Evolutionary conservation across 2,888 invertebrate genomes (phyloP).

Genomic region (Ormyrus nitidulus): DNA sequence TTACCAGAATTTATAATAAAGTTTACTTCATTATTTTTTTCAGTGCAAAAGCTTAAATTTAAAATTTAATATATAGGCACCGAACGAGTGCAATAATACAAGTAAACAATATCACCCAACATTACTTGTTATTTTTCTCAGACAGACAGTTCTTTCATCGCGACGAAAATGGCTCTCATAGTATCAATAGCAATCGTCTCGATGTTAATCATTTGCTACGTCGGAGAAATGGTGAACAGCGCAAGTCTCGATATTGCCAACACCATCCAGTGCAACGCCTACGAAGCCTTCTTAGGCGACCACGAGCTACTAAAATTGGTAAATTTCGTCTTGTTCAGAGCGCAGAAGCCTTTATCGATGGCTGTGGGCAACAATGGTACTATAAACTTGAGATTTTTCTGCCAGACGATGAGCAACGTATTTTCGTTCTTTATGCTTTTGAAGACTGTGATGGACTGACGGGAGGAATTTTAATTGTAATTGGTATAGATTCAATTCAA

Average conservation of each 20-base stretch:
- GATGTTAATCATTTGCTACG: slow-evolving; percentile 1
- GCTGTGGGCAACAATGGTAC: not conserved
- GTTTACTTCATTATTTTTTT: too few relatives aligned
- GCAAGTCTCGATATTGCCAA: not conserved
- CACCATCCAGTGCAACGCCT: not conserved
- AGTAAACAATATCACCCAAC: too few relatives aligned
- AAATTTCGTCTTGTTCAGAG: not conserved
- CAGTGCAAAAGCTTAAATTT: too few relatives aligned
- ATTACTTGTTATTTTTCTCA: not conserved
- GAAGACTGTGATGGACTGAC: slow-evolving; percentile 2
- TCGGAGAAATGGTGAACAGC: slow-evolving; percentile 8
- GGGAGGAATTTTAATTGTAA: too few relatives aligned
- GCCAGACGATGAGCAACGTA: slow-evolving; percentile 13
- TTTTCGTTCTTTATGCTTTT: slow-evolving; percentile 16
- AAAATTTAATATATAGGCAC: too few relatives aligned
- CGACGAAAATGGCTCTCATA: not conserved
- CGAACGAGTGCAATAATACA: too few relatives aligned
- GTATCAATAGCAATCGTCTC: not conserved
- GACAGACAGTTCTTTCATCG: too few relatives aligned
- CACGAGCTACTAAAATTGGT: not conserved
- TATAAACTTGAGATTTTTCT: slow-evolving; percentile 17
- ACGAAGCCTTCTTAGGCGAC: not conserved
- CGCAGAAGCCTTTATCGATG: slow-evolving; percentile 13
- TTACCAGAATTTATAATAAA: too few relatives aligned
- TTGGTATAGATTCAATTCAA: too few relatives aligned